Percentiles rank a stretch among this genome's conserved stretches.
Evolutionary conservation across 92 coral and sea anemone species (phyloP).

Genomic region (Porites lobata): DNA sequence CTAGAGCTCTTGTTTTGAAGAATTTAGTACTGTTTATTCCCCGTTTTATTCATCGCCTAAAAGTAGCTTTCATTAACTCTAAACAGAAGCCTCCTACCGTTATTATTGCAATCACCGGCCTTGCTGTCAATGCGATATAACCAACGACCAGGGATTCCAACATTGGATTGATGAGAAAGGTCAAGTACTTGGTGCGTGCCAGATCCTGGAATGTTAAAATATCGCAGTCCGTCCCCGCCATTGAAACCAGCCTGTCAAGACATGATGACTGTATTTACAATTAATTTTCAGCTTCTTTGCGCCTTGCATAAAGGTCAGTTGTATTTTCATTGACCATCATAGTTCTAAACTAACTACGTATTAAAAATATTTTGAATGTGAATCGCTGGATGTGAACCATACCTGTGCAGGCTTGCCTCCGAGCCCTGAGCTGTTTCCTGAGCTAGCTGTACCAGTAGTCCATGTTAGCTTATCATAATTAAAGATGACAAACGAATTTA

Average conservation of each 20-base stretch:
- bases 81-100: constrained; percentile 26
- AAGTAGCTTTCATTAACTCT: too few relatives aligned
- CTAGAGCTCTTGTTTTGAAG: too few relatives aligned
- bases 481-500: constrained; percentile 58
- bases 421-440: not conserved
- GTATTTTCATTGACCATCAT: too few relatives aligned
- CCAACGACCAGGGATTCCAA: constrained; percentile 70
- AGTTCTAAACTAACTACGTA: too few relatives aligned
- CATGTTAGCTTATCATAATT: constrained; percentile 10
- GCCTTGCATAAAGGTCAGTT: too few relatives aligned
- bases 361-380: too few relatives aligned
- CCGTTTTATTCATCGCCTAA: too few relatives aligned
- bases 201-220: constrained; percentile 48
- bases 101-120: constrained; percentile 72
- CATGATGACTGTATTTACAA: too few relatives aligned
- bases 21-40: too few relatives aligned
- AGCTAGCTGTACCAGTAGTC: constrained; percentile 22
- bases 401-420: constrained; percentile 31
- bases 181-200: constrained; percentile 37
- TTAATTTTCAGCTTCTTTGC: too few relatives aligned
- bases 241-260: constrained; percentile 18
- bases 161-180: constrained; percentile 56
- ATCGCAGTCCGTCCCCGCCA: too few relatives aligned
- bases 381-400: not conserved
- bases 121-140: constrained; percentile 65